Conservation (phyloP, 2,797 vertebrate species). For the Antennarius maculatus region DNA sequence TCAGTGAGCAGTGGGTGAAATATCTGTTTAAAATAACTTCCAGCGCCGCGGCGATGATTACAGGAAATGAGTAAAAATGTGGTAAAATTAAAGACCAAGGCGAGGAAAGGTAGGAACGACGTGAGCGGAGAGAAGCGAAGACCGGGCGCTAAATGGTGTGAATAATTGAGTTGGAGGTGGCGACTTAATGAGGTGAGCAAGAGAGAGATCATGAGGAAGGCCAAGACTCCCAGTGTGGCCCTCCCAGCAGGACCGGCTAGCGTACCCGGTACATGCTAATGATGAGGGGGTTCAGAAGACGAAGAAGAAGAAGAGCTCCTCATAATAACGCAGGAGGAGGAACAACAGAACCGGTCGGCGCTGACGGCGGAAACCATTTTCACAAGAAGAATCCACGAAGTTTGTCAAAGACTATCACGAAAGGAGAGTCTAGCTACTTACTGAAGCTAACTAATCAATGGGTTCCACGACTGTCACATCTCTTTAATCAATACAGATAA, state of each 20-base stretch:
- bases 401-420: no score
- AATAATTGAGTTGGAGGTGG: constrained; percentile 92
- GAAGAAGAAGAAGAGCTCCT: constrained; percentile 12
- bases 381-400: no score
- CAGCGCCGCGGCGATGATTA: not conserved
- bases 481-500: no score
- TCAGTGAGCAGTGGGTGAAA: not conserved
- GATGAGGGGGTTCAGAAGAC: constrained; percentile 40
- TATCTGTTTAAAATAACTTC: constrained; percentile 6
- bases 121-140: constrained; percentile 77
- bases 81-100: constrained; percentile 17
- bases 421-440: no score
- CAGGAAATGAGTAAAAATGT: constrained; percentile 1
- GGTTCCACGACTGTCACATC: no score
- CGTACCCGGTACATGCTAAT: constrained; percentile 54
- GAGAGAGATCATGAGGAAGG: constrained; percentile 65
- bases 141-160: constrained; percentile 90
- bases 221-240: constrained; percentile 68
- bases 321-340: constrained; percentile 9
- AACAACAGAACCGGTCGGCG: not conserved
- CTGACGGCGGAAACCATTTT: not conserved
- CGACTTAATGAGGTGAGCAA: constrained; percentile 87
- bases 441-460: no score
- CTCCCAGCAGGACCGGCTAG: constrained; percentile 77
- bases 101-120: constrained; percentile 15